A percentile compares a stretch with the other conserved stretches of the same genome.
These are phyloP conservation scores for Neoarius graeffei DNA, from an alignment of 2,113 vertebrate genomes.

Conservation along the genomic window DNA sequence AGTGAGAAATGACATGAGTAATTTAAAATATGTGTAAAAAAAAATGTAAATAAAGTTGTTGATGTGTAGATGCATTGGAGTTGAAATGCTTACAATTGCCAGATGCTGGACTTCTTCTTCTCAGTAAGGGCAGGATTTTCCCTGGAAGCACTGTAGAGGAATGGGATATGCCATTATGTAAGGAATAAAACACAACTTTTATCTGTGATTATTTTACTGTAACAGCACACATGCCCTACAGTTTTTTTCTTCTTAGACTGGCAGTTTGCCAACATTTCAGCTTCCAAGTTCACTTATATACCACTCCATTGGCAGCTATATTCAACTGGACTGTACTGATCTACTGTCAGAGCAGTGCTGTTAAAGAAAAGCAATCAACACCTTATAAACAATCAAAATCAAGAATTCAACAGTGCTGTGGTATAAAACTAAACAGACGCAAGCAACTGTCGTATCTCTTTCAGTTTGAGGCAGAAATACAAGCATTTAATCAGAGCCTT, in stretches of 20 bases:
- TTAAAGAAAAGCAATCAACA: background rate
- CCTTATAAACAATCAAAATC: background rate
- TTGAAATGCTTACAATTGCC: conserved; percentile 90
- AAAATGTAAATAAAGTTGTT: background rate
- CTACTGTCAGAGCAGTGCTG: background rate
- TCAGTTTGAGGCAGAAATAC: background rate
- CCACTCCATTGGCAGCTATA: background rate
- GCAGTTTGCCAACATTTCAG: background rate
- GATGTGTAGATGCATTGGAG: background rate
- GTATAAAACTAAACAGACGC: background rate
- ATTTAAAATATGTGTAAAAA: background rate
- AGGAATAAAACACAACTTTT: background rate
- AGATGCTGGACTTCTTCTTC: conserved; percentile 98
- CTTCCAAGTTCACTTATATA: background rate
- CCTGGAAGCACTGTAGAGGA: conserved; percentile 84
- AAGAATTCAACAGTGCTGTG: background rate
- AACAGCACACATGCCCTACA: background rate
- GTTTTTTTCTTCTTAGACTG: background rate
- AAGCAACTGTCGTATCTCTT: background rate
- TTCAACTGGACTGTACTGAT: background rate
- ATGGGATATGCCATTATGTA: conserved; percentile 25
- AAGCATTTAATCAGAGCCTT: background rate
- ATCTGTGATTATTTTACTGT: background rate
- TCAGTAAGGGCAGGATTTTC: conserved; percentile 90
- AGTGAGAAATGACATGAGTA: background rate